phyloP scores from a whole-genome alignment of 2,113 vertebrate genomes.

The Colistium nudipinnis region DNA sequence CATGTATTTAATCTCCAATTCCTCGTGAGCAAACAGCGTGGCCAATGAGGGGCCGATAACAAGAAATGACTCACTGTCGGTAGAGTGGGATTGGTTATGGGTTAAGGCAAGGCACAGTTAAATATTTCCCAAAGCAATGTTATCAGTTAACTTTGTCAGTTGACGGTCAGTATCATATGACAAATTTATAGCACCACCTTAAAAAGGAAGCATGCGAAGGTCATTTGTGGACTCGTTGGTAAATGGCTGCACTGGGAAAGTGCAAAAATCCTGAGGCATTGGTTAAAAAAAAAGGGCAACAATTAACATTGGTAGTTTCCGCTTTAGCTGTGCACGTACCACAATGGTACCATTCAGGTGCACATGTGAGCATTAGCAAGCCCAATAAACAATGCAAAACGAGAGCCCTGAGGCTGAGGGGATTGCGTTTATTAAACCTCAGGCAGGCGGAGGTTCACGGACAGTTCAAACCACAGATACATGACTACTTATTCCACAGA shows the following conservation, averaged over 20 bases:
- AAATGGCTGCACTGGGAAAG: too few species aligned
- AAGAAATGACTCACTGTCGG: neutral
- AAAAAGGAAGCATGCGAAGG: too few species aligned
- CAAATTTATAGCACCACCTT: too few species aligned
- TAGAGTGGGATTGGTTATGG: neutral
- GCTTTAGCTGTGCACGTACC: neutral
- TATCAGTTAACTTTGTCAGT: neutral
- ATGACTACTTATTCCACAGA: constrained; percentile 39
- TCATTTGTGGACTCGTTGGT: too few species aligned
- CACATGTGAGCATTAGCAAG: neutral
- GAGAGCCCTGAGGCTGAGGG: neutral
- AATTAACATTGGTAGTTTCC: too few species aligned
- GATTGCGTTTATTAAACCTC: constrained; percentile 1
- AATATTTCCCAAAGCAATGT: neutral
- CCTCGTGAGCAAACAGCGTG: neutral
- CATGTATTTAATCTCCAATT: neutral
- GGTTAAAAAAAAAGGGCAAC: too few species aligned
- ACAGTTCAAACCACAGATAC: constrained; percentile 26
- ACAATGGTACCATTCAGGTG: neutral
- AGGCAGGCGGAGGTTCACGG: constrained; percentile 32
- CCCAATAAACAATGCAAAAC: neutral
- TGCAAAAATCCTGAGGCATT: too few species aligned
- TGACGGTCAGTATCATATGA: too few species aligned
- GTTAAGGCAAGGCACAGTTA: neutral
- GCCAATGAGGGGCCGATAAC: neutral